Evolutionary conservation across 2,797 vertebrate genomes (phyloP), one percentile per base, ranked within the genome.

Genomic region (Chelonia mydas): DNA sequence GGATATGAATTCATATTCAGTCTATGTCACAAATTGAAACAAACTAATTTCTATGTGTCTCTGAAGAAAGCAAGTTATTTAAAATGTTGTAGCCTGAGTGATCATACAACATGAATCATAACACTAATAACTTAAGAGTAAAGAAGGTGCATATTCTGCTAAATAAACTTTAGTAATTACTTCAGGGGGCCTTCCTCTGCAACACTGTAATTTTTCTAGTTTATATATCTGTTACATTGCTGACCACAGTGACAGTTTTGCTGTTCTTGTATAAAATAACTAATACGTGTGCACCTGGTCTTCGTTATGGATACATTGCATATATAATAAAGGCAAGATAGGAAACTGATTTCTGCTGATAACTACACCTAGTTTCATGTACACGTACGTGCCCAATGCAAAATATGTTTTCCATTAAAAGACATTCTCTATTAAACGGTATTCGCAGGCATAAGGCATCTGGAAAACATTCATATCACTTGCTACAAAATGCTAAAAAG

Each of bases 261-360:
- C 98, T 97, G 97, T 90, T 98, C 95, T 97, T 95, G 96, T 98
- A 95, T 96, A 98, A 97, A 98, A 97, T 94, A 97, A 84, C 96
- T 94, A 96, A 97, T 97, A 92, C 95, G 88, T 93, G 92, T 90
- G 91, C 94, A 96, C 97, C 97, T 97, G 94, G 93, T 94, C 94
- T 97, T 95, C 81, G 93, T 97, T 96, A 95, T 94, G 96, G 97
- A 97, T 97, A 84, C 95, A 81, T 19, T 72, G 97, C 90, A 92
- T 95, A 91, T 96, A 94, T 93, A 89, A 86, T 82, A 89, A 97
- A 88, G 83, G 92, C 87, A 93, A 96, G 93, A 87, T 51, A 74
- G 84, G 94, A 94, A 87, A 94, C 90, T 86, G 87, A 68, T 95
- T 95, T 95, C 90, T 97, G 95, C 96, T 95, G 93, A 95, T 97